A percentile compares a stretch with the other conserved stretches of the same genome.
These are phyloP conservation scores for Mesoligia furuncula DNA, from an alignment of 2,888 invertebrate genomes.

Conservation along the genomic window DNA sequence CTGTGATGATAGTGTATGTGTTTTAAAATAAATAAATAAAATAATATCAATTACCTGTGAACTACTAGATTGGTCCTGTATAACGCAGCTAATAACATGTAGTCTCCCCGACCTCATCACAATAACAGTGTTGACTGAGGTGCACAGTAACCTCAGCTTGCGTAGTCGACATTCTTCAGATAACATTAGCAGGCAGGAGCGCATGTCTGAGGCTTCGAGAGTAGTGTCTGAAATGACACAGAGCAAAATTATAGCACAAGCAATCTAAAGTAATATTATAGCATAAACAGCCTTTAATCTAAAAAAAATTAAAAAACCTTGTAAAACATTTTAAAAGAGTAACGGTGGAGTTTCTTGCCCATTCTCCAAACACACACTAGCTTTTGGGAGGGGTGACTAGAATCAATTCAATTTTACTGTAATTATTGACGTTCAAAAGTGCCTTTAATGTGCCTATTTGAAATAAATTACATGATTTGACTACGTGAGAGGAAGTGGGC, in stretches of 20 bases:
- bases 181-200: conserved; percentile 83
- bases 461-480: too few species aligned
- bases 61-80: conserved; percentile 76
- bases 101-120: conserved; percentile 76
- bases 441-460: too few species aligned
- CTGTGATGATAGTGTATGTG: too few species aligned
- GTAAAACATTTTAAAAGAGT: too few species aligned
- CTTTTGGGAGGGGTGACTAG: too few species aligned
- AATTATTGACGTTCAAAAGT: too few species aligned
- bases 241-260: neutral
- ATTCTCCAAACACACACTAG: too few species aligned
- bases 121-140: conserved; percentile 78
- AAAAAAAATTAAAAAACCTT: too few species aligned
- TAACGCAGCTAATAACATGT: conserved; percentile 71
- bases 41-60: conserved; percentile 74
- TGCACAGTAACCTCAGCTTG: conserved; percentile 78
- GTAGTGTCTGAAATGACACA: conserved; percentile 73
- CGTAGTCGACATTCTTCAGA: conserved; percentile 77
- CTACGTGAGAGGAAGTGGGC: neutral
- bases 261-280: neutral
- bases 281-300: too few species aligned
- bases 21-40: too few species aligned
- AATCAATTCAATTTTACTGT: too few species aligned
- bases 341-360: too few species aligned
- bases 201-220: conserved; percentile 79